Conservation (phyloP, 2,797 vertebrate species). For the Darevskia mixta region DNA sequence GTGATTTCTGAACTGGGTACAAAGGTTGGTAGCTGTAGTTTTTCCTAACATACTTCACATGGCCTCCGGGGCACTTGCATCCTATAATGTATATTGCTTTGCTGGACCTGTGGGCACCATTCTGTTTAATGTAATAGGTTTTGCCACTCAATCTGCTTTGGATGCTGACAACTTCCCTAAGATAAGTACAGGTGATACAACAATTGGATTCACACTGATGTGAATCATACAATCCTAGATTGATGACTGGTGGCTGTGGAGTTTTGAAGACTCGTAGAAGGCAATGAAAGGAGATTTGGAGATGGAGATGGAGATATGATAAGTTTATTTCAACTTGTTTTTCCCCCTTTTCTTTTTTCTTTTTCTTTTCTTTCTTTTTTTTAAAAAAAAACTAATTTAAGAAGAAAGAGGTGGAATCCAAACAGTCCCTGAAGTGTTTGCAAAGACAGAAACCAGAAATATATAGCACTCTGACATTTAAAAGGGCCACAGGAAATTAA, state of each 20-base stretch:
- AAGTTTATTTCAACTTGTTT: neutral
- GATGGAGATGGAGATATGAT: neutral
- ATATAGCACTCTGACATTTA: slow-evolving; percentile 30
- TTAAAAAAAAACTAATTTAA: slow-evolving; percentile 44
- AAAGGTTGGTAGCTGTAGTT: neutral
- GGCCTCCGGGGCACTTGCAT: neutral
- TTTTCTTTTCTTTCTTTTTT: neutral
- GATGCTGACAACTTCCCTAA: neutral
- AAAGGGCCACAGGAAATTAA: neutral
- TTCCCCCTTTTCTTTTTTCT: too few relatives aligned
- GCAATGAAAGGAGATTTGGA: neutral
- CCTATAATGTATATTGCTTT: neutral
- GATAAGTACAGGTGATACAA: neutral
- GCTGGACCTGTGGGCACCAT: neutral
- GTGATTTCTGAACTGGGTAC: neutral
- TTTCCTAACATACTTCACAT: too few relatives aligned
- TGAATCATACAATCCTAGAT: neutral
- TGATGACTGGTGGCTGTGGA: neutral
- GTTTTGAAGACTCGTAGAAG: neutral
- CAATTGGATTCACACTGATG: neutral
- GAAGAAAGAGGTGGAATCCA: slow-evolving; percentile 54
- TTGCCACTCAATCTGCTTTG: neutral
- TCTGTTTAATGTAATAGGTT: slow-evolving; percentile 1
- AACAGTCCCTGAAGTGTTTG: slow-evolving; percentile 50
- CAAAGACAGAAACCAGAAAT: slow-evolving; percentile 56